These are phyloP conservation scores for Molossus molossus DNA, from an alignment of 2,797 vertebrate genomes.

Conservation along the genomic window DNA sequence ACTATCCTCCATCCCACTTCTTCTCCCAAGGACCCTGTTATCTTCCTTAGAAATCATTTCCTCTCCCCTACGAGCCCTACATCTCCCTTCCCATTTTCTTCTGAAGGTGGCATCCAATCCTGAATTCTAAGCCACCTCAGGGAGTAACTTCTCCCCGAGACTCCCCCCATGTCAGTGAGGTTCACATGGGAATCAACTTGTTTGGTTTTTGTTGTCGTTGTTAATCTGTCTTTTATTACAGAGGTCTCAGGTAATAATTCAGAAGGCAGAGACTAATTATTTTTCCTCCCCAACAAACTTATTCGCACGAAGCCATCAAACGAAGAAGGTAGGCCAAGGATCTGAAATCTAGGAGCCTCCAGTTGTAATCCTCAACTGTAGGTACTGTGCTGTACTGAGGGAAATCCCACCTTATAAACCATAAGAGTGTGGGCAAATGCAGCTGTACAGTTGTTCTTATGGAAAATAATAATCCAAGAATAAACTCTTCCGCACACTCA, in stretches of 20 bases:
- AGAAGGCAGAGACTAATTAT: not conserved
- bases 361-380: not conserved
- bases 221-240: not conserved
- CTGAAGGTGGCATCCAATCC: not conserved
- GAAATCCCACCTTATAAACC: not conserved
- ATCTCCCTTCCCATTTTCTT: not conserved
- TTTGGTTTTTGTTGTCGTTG: not conserved
- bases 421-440: not conserved
- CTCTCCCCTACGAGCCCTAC: not conserved
- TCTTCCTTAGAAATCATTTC: not conserved
- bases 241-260: not conserved
- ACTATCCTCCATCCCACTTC: not conserved
- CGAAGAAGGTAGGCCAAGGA: not conserved
- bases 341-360: not conserved
- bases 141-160: not conserved
- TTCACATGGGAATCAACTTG: not conserved
- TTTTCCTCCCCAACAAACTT: not conserved
- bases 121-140: not conserved
- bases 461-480: not conserved
- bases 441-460: not conserved
- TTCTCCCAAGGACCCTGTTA: not conserved
- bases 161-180: not conserved
- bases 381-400: not conserved
- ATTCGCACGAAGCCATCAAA: not conserved
- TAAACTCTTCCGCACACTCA: not conserved